Evolutionary conservation across 2,797 vertebrate species (phyloP).

Genomic region (Coregonus ussuriensis): DNA sequence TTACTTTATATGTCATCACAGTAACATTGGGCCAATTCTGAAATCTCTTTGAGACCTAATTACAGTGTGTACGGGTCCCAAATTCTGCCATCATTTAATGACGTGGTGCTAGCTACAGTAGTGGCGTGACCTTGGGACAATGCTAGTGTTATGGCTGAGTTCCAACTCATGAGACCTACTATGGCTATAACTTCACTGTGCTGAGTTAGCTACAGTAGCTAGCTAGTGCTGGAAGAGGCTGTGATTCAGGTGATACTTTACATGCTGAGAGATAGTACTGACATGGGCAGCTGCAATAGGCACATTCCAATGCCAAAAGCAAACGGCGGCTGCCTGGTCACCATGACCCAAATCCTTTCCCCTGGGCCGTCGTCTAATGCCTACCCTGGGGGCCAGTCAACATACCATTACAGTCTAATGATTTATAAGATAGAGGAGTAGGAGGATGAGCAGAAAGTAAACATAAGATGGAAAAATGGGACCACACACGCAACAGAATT

Average conservation of each 20-base stretch:
- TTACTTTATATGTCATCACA: no score
- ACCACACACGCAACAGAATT: constrained; percentile 58
- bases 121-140: background rate
- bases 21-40: no score
- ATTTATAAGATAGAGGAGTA: constrained; percentile 54
- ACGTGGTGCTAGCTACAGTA: background rate
- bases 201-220: background rate
- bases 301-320: no score
- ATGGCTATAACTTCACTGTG: no score
- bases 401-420: constrained; percentile 51
- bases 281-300: constrained; percentile 16
- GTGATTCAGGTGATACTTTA: background rate
- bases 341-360: background rate
- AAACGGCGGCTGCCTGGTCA: background rate
- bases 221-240: background rate
- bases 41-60: no score
- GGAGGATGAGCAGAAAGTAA: constrained; percentile 58
- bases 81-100: no score
- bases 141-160: background rate
- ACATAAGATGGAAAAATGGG: constrained; percentile 55
- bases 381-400: constrained; percentile 40
- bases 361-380: constrained; percentile 21
- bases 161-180: background rate
- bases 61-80: no score
- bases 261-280: background rate